phyloP scores from a whole-genome alignment of 1,140 invertebrate genomes.

The Hirudo medicinalis region DNA sequence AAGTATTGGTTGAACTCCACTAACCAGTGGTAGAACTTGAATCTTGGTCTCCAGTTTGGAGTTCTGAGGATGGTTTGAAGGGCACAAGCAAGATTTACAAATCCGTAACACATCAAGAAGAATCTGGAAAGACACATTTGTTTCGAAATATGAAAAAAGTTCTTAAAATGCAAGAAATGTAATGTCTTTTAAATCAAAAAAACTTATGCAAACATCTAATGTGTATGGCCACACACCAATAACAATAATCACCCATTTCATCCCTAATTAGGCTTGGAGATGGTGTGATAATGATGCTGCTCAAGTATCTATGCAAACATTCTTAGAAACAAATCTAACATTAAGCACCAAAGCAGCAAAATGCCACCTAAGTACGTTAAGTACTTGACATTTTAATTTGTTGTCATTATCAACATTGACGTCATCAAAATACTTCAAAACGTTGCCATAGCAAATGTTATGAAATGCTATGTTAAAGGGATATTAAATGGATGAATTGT shows the following conservation, averaged over 20 bases:
- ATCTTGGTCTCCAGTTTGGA: slow-evolving; percentile 94
- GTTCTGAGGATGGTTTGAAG: slow-evolving; percentile 81
- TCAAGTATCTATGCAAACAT: no score
- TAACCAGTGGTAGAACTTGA: slow-evolving; percentile 97
- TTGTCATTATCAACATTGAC: neutral
- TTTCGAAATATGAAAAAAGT: no score
- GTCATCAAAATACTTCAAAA: neutral
- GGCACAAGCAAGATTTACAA: slow-evolving; percentile 95
- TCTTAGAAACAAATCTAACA: no score
- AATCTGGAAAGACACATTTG: slow-evolving; percentile 48
- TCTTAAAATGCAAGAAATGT: no score
- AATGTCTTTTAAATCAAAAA: no score
- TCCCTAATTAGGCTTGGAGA: no score
- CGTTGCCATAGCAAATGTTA: neutral
- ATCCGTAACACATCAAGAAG: slow-evolving; percentile 99
- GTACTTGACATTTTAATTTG: neutral
- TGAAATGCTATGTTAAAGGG: neutral
- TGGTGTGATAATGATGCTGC: no score
- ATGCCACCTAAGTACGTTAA: no score
- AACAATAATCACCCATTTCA: no score
- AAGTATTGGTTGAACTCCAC: neutral
- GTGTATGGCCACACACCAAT: no score
- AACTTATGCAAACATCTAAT: no score
- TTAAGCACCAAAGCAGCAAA: no score
- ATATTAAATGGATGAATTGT: neutral